phyloP scores from a whole-genome alignment of 1,140 invertebrate genomes.

The Brachionus sp. region DNA sequence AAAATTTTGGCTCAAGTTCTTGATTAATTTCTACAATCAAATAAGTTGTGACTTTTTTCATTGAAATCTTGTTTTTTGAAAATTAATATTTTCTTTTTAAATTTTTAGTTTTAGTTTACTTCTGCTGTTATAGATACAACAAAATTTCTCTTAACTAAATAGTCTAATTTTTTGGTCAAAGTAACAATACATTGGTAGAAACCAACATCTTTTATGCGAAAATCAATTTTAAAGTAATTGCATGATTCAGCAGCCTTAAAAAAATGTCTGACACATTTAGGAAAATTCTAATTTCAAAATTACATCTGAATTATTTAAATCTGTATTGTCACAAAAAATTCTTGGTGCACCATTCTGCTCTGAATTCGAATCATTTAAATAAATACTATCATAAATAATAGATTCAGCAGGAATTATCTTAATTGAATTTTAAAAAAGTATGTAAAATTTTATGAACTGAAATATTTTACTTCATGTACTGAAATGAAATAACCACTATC shows the following conservation, averaged over 20 bases:
- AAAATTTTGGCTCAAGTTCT: not conserved
- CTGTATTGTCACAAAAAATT: not conserved
- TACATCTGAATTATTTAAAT: constrained; percentile 17
- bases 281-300: not conserved
- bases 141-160: not conserved
- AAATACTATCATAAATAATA: constrained; percentile 18
- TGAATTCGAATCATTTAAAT: constrained; percentile 22
- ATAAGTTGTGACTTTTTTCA: not conserved
- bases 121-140: not conserved
- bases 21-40: not conserved
- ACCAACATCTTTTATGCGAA: not conserved
- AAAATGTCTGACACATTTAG: not conserved
- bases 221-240: not conserved
- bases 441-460: not conserved
- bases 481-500: not conserved
- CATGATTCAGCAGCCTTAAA: not conserved
- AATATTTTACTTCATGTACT: constrained; percentile 24
- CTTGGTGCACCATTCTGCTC: not conserved
- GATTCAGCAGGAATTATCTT: not conserved
- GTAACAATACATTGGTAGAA: constrained; percentile 24
- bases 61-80: not conserved
- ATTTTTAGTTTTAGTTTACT: not conserved
- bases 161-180: not conserved
- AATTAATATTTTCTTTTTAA: not conserved
- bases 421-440: not conserved